These are phyloP conservation scores for Hypotaenidia okinawae DNA, from an alignment of 2,797 vertebrate genomes.

Conservation along the genomic window DNA sequence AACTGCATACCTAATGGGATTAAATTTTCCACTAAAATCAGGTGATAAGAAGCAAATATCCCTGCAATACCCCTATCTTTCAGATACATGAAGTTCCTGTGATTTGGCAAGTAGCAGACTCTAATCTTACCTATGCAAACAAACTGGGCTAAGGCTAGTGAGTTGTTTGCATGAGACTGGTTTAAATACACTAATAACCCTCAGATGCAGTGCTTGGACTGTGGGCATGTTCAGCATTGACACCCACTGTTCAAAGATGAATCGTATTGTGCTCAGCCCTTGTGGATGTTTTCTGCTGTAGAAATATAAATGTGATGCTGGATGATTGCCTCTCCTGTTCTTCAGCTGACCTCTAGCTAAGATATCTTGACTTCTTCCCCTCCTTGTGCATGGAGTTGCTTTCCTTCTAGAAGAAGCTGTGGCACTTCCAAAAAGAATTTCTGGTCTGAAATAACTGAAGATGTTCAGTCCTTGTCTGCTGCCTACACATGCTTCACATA, in stretches of 20 bases:
- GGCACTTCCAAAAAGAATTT: background rate
- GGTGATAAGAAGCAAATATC: background rate
- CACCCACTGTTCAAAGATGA: background rate
- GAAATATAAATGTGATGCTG: background rate
- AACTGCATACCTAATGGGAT: background rate
- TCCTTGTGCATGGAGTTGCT: background rate
- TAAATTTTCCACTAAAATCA: background rate
- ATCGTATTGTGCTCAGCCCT: background rate
- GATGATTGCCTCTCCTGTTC: background rate
- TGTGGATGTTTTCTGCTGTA: background rate
- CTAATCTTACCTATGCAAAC: slow-evolving; percentile 11
- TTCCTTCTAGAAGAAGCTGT: background rate
- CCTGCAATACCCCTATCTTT: background rate
- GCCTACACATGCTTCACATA: background rate
- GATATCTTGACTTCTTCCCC: background rate
- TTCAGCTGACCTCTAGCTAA: background rate
- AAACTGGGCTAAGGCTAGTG: background rate
- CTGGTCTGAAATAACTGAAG: background rate
- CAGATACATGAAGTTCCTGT: background rate
- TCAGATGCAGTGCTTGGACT: slow-evolving; percentile 8
- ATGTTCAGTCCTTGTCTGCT: background rate
- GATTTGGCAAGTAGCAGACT: background rate
- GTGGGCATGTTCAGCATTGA: background rate
- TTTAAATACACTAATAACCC: background rate
- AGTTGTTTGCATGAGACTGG: background rate